These are phyloP conservation scores for Caenorhabditis becei DNA, from an alignment of 2,888 invertebrate genomes.

Conservation along the genomic window DNA sequence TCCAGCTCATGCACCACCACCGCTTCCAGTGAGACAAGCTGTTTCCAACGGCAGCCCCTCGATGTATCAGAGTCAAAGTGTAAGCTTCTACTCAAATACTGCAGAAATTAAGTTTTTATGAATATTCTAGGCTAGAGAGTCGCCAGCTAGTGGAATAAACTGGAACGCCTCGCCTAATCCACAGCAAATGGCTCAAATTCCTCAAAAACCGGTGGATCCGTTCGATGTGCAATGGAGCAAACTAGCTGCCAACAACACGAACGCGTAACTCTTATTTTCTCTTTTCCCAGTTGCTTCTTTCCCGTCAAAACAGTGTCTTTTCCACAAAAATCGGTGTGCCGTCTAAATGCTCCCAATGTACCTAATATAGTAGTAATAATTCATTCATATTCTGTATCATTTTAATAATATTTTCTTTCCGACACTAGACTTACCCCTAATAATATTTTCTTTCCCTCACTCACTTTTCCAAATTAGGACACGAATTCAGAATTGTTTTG, in stretches of 20 bases:
- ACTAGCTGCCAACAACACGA: conserved; percentile 36
- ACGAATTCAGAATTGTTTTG: too few species aligned
- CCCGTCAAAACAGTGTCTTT: conserved; percentile 7
- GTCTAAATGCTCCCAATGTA: conserved; percentile 5
- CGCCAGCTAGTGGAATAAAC: conserved; percentile 49
- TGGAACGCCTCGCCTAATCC: conserved; percentile 62
- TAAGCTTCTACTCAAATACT: conserved; percentile 19
- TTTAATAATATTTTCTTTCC: conserved; percentile 2
- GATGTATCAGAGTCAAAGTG: conserved; percentile 49
- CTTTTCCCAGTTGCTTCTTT: background rate
- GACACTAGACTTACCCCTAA: background rate
- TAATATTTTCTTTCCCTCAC: background rate
- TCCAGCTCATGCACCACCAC: conserved; percentile 61
- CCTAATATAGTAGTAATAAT: background rate
- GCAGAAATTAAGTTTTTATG: background rate
- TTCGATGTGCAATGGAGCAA: conserved; percentile 80
- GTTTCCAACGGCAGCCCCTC: conserved; percentile 61
- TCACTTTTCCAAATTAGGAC: conserved; percentile 11
- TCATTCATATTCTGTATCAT: conserved; percentile 6
- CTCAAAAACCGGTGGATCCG: conserved; percentile 71
- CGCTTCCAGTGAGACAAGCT: conserved; percentile 54
- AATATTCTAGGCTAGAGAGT: conserved; percentile 25
- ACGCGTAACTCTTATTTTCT: conserved; percentile 1
- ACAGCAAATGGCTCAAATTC: conserved; percentile 22
- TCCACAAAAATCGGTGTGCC: conserved; percentile 22